Evolutionary conservation across 2,888 invertebrate species (phyloP), one percentile per base, ranked within the genome.

Genomic region (Apotomis betuletana): DNA sequence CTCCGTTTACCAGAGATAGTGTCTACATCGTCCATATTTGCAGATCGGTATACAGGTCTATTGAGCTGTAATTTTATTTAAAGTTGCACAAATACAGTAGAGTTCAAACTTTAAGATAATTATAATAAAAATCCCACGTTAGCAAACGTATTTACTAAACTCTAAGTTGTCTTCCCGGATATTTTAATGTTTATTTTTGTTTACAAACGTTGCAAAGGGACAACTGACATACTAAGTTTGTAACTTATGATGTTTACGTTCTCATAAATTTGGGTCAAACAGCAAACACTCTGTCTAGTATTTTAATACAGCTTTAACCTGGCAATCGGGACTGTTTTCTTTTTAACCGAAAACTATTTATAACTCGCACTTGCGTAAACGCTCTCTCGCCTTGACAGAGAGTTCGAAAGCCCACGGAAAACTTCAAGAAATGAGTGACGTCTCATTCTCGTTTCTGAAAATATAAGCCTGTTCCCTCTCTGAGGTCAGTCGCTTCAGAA

Each of bases 331-430:
- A 61, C 51, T 13, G 67, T 62, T 62, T 54, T 67, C 61, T 54
- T 51, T 71, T 62, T 71, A 67, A 71, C 71, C 49, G 67, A 58
- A 36, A 10, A 57, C 67, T 71, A 71, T 71, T 67, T 71, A 67
- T 67, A 71, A 51, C 49, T 38, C 0, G 5, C 3, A 51, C 49
- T 71, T 71, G 55, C 71, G 71, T 57, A 71, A 71, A 71, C 44
- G 15, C 61, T 62, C 58, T 68, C 46, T 72, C 68, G 72, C 72
- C 72, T 72, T 72, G 72, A 72, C 72, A 72, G 72, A 72, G 72
- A 72, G 67, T 67, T 61, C 44, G 68, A 68, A 58, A 68, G 54
- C 72, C 58, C 62, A 67, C 67, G 62, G 63, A 59, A 59, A 68
- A 44, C 58, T 62, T 55, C 8, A 49, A 38, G 52, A 63, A 52